Evolutionary conservation across 2,113 vertebrate genomes (phyloP).

Genomic region (Ploceus nigricollis): DNA sequence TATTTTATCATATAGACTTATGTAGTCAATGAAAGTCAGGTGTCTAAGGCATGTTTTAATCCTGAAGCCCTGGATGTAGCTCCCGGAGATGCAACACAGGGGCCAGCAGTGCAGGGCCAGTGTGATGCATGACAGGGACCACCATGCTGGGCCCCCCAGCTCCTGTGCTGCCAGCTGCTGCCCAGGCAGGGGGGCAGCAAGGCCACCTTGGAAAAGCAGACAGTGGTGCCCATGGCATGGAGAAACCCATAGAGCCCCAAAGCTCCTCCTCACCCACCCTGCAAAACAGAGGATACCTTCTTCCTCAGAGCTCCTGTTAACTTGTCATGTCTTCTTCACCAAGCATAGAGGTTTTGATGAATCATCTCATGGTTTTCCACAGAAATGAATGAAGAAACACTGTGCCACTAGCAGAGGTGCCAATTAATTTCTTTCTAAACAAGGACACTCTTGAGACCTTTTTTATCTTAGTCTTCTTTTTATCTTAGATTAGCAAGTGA

Average conservation of each 20-base stretch:
- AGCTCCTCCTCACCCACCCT: neutral
- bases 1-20: neutral
- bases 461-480: neutral
- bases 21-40: neutral
- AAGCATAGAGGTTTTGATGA: neutral
- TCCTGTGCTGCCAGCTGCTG: fast-evolving
- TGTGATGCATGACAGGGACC: fast-evolving
- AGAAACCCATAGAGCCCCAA: neutral
- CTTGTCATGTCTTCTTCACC: neutral
- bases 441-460: neutral
- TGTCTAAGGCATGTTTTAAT: neutral
- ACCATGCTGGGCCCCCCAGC: neutral
- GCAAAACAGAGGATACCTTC: neutral
- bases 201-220: neutral
- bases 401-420: neutral
- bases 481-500: neutral
- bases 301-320: neutral
- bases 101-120: neutral
- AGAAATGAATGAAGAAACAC: neutral
- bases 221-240: fast-evolving
- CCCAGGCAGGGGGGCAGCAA: neutral
- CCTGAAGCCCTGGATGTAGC: neutral
- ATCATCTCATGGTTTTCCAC: neutral
- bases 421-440: neutral
- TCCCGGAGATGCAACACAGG: neutral